phyloP scores from a whole-genome alignment of 2,113 vertebrate species.

The Leptobrachium ailaonicum region DNA sequence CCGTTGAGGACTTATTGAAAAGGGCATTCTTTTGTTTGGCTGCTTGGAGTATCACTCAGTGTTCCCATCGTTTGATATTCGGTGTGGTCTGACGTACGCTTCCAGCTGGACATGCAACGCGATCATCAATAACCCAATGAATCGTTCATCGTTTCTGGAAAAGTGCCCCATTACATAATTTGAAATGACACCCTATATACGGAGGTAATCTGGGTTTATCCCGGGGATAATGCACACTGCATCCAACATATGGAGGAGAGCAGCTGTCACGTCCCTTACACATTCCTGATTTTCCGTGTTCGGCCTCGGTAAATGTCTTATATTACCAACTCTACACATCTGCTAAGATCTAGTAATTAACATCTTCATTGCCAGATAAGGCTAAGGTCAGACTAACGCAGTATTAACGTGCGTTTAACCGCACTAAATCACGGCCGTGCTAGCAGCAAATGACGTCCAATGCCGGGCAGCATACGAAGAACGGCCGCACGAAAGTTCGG shows the following conservation, averaged over 20 bases:
- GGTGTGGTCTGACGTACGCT: background rate
- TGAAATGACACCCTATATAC: constrained; percentile 33
- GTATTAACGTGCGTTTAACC: too few species aligned
- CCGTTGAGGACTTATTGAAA: too few species aligned
- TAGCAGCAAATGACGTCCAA: too few species aligned
- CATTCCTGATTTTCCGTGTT: constrained; percentile 31
- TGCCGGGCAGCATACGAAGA: too few species aligned
- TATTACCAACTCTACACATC: background rate
- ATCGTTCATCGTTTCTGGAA: constrained; percentile 5
- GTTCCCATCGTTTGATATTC: background rate
- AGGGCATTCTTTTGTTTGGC: too few species aligned
- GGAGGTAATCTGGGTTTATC: constrained; percentile 36
- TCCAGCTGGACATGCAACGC: background rate
- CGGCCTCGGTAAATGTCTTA: background rate
- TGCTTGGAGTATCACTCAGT: background rate
- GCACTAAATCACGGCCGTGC: too few species aligned
- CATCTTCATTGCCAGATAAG: too few species aligned
- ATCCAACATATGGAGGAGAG: background rate
- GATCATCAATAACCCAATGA: constrained; percentile 9
- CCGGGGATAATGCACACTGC: constrained; percentile 17
- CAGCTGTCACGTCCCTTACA: constrained; percentile 37
- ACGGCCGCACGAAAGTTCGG: too few species aligned
- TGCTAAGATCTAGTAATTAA: background rate
- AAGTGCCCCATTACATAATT: background rate
- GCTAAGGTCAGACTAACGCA: too few species aligned